Base-by-base conservation (phyloP, 2,888 invertebrate genomes). In the Pegoplata infirma region DNA sequence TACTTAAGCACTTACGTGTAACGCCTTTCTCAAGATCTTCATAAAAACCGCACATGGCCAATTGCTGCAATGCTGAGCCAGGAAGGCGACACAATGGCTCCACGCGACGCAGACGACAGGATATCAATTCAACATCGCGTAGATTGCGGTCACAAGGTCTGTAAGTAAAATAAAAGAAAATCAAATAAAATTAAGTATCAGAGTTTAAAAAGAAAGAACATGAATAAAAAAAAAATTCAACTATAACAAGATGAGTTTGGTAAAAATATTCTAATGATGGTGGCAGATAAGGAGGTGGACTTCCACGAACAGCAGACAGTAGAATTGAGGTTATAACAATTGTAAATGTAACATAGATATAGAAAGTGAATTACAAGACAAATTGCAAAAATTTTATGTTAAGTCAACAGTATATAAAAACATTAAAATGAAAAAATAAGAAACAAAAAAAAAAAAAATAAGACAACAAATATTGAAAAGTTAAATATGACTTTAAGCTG, bases 21-120 rank as follows among this genome's bases (percentile, higher is more conserved):
- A 95, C 93, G 73, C 94, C 94, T 86, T 93, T 93, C 86, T 94
- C 94, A 83, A 95, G 90, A 86, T 94, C 93, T 89, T 95, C 95
- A 89, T 94, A 94, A 90, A 93, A 94, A 79, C 94, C 94, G 88
- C 93, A 93, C 88, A 92, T 91, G 81, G 94, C 94, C 84, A 95
- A 90, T 89, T 95, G 94, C 86, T 94, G 93, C 68, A 95, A 90
- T 69, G 94, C 92, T 21, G 92, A 91, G 81, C 93, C 92, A 59
- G 94, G 94, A 79, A 94, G 91, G 82, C 92, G 91, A 85, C 92
- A 91, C 79, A 93, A 86, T 80, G 92, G 92, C 83, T 93, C 92
- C 83, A 93, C 92, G 74, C 93, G 91, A 76, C 93, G 91, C 82
- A 92, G 90, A 81, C 91, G 92, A 86, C 91, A 92, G 84, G 93